Evolutionary conservation across 2,888 invertebrate genomes (phyloP), one percentile per base, ranked within the genome.

Genomic region (Bhutanitis thaidina): DNA sequence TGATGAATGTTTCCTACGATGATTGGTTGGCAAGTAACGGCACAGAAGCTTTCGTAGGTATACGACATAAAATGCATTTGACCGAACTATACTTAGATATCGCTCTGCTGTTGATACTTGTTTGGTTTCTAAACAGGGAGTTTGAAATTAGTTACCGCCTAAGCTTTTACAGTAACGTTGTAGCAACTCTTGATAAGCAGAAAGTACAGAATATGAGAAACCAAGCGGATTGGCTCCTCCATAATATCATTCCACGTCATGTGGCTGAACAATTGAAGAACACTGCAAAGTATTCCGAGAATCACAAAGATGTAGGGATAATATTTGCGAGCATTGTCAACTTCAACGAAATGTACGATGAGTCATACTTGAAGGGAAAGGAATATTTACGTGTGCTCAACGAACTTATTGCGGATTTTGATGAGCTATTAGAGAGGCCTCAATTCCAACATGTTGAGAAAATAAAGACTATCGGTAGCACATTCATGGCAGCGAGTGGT

Each of bases 341-440:
- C 80, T 99, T 98, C 77, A 97, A 97, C 70, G 98, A 98, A 81
- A 95, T 99, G 92, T 99, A 99, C 76, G 98, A 99, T 74, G 98
- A 99, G 76, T 96, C 97, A 43, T 99, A 97, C 81, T 91, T 97
- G 62, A 97, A 97, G 12, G 98, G 98, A 3, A 95, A 96, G 69
- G 98, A 99, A 81, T 98, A 96, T 77, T 85, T 99, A 59, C 91
- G 98, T 12, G 98, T 99, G 8, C 91, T 99, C 43, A 99, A 99
- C 81, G 98, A 99, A 76, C 88, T 99, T 46, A 97, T 98, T 56
- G 97, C 96, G 0, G 98, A 99, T 80, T 98, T 98, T 69, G 98
- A 99, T 73, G 98, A 98, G 69, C 84, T 98, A 43, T 82, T 99
- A 7, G 95, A 95, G 53, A 91, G 94, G 37, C 91, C 93, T 0